A percentile compares a stretch with the other conserved stretches of the same genome.
phyloP scores from a whole-genome alignment of 2,888 invertebrate genomes.

The Drosophila neutralis region DNA sequence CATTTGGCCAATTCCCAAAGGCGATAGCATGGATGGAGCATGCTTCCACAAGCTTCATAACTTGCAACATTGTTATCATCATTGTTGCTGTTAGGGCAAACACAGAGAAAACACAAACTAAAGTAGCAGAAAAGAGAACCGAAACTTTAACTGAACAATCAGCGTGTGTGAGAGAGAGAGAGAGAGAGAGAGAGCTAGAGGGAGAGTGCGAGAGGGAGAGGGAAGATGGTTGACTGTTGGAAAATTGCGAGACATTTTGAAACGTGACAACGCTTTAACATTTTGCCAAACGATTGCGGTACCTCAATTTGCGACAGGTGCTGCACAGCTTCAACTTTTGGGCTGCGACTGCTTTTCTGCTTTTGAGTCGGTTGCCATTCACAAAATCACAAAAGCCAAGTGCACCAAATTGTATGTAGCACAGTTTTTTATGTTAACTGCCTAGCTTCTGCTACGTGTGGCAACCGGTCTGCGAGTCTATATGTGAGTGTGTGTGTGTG shows the following conservation, averaged over 20 bases:
- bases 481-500: background rate
- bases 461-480: background rate
- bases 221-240: conserved; percentile 5
- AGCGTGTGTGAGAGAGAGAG: background rate
- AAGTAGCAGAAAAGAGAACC: background rate
- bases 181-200: conserved; percentile 1
- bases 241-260: conserved; percentile 59
- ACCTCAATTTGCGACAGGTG: conserved; percentile 65
- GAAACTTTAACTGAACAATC: conserved; percentile 30
- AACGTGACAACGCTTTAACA: conserved; percentile 64
- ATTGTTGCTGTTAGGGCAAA: conserved; percentile 5
- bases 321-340: conserved; percentile 34
- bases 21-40: background rate
- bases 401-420: conserved; percentile 38
- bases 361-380: conserved; percentile 18
- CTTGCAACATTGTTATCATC: background rate
- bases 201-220: background rate
- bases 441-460: conserved; percentile 11
- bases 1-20: background rate
- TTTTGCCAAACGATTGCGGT: conserved; percentile 41
- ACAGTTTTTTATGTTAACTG: conserved; percentile 59
- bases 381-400: conserved; percentile 29
- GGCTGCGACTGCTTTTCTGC: background rate
- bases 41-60: conserved; percentile 13
- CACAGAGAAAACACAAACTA: conserved; percentile 30